Evolutionary conservation across 2,888 invertebrate species (phyloP), one percentile per base, ranked within the genome.

Genomic region (Vanessa cardui): DNA sequence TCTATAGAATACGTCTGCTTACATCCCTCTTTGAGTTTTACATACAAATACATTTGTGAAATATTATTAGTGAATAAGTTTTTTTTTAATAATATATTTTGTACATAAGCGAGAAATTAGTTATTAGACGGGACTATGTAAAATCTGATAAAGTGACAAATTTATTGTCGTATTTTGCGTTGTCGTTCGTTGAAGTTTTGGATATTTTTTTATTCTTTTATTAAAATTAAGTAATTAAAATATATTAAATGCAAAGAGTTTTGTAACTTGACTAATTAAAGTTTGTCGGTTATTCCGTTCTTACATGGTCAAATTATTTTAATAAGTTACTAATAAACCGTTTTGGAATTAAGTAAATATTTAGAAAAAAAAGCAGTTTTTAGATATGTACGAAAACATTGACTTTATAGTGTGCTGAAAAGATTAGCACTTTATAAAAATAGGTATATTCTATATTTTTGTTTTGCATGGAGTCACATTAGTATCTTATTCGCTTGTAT

Each of bases 1-100:
- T 39, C 39, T n/a, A 52, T 21, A 21, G 26, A 18, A 39, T 18
- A 18, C 60, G 21, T 6, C 26, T 33, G 46, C 45, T 65, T 20
- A 45, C 21, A 65, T 18, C n/a, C 39, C 21, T 66, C 60, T 61
- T 66, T 66, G 46, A 46, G 46, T 61, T 66, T 54, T 61, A 50
- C 6, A n/a, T 66, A 64, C 52, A 26, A 64, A 65, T 64, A 64
- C n/a, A 44, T 47, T 44, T 64, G 3, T 26, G n/a, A 56, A 56
- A 56, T n/a, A 18, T 39, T 31, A 54, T 31, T 56, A 56, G 31
- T 56, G 15, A 56, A 31, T 63, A 46, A 63, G 18, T 26, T 56
- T 62, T 47, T 54, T 33, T 45, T 59, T 47, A 52, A 50, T 26
- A 45, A 47, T 62, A 58, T 56, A 54, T 6, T 16, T 47, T 44